These are phyloP conservation scores for Serilophus lunatus DNA, from an alignment of 2,113 vertebrate species.

Conservation along the genomic window DNA sequence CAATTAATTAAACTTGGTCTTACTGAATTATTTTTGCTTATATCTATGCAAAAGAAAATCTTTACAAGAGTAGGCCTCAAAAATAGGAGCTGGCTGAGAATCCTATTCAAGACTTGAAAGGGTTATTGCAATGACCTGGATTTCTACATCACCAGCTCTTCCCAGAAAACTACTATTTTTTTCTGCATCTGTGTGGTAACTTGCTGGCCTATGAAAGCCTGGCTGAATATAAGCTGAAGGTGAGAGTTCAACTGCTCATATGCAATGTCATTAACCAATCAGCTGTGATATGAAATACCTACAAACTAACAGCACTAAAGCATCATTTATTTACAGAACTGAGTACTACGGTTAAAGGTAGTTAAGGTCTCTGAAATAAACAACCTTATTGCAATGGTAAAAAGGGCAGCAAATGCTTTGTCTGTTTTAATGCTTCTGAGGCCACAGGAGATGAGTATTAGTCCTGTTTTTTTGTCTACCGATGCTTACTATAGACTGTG, in stretches of 20 bases:
- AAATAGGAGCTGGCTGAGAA: not conserved
- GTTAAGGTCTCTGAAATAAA: not conserved
- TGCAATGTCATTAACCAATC: not conserved
- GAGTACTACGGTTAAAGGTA: rapidly evolving
- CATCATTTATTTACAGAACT: not conserved
- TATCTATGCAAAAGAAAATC: not conserved
- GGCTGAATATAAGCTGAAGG: not conserved
- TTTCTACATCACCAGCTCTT: not conserved
- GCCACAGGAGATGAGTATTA: not conserved
- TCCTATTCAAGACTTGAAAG: not conserved
- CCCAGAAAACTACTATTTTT: not conserved
- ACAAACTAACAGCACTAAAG: not conserved
- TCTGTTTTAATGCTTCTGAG: not conserved
- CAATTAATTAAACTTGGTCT: not conserved
- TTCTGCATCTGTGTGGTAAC: not conserved
- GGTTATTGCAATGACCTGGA: not conserved
- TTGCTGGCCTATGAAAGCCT: not conserved
- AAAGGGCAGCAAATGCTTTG: not conserved
- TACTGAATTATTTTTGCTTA: not conserved
- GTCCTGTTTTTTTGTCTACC: not conserved
- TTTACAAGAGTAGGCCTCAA: not conserved
- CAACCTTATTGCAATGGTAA: not conserved
- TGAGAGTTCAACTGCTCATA: not conserved
- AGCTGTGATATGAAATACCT: not conserved
- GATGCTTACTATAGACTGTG: not conserved